Evolutionary conservation across 2,888 invertebrate genomes (phyloP).

Genomic region (Sepioteuthis lessoniana): DNA sequence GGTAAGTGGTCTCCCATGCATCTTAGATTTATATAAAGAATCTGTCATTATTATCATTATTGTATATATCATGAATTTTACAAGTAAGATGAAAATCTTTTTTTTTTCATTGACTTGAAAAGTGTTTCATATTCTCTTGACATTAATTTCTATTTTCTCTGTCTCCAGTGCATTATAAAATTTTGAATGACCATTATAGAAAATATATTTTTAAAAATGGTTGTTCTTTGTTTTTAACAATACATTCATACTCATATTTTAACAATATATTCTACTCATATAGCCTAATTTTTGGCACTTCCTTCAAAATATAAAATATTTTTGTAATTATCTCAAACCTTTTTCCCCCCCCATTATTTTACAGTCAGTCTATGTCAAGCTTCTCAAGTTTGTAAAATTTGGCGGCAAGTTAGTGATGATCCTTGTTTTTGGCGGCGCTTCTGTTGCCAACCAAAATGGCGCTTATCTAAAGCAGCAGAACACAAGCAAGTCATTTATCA

Average conservation of each 20-base stretch:
- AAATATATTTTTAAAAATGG: no score
- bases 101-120: no score
- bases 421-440: slow-evolving; percentile 75
- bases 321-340: background rate
- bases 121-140: no score
- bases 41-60: no score
- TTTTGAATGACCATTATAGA: no score
- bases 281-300: no score
- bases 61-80: no score
- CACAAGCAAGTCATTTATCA: slow-evolving; percentile 74
- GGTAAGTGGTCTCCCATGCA: slow-evolving; percentile 62
- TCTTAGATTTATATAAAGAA: background rate
- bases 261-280: no score
- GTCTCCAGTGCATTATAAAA: background rate
- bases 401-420: slow-evolving; percentile 74
- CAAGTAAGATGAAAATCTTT: no score
- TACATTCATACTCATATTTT: no score
- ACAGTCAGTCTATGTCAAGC: slow-evolving; percentile 74
- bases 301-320: background rate
- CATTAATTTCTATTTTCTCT: background rate
- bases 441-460: slow-evolving; percentile 74
- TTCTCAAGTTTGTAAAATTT: slow-evolving; percentile 72
- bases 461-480: slow-evolving; percentile 74
- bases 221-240: no score
- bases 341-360: slow-evolving; percentile 51